A percentile compares a stretch with the other conserved stretches of the same genome.
phyloP scores from a whole-genome alignment of 1,140 invertebrate genomes.

The Pseudachorutes palmiensis region DNA sequence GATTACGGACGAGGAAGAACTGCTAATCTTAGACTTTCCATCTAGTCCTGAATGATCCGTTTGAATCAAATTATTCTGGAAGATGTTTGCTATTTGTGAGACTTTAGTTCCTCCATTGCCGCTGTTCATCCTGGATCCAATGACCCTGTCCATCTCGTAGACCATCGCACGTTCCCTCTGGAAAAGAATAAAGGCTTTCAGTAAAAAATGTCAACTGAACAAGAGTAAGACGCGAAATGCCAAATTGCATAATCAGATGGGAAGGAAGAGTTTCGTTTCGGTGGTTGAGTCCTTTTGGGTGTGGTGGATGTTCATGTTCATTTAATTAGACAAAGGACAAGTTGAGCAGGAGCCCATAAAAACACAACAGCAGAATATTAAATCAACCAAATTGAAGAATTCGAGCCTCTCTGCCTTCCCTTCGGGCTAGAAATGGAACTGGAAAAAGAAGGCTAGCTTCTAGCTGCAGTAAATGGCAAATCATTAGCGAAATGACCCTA shows the following conservation, averaged over 20 bases:
- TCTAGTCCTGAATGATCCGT: conserved; percentile 36
- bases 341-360: not conserved
- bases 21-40: conserved; percentile 30
- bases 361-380: not conserved
- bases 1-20: conserved; percentile 30
- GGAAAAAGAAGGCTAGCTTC: no score
- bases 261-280: not conserved
- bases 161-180: conserved; percentile 20
- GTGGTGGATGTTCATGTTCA: conserved; percentile 1
- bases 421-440: no score
- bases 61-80: conserved; percentile 50
- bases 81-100: conserved; percentile 81
- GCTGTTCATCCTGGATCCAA: not conserved
- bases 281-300: not conserved
- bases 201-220: not conserved
- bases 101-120: conserved; percentile 62
- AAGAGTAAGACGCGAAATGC: not conserved
- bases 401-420: no score
- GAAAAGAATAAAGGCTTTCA: no score
- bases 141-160: conserved; percentile 28
- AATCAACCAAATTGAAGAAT: not conserved
- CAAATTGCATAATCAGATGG: not conserved
- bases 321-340: conserved; percentile 6
- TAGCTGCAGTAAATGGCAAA: no score
- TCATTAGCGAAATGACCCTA: no score